These are phyloP conservation scores for Mythimna albipuncta DNA, from an alignment of 2,888 invertebrate species.

Conservation along the genomic window DNA sequence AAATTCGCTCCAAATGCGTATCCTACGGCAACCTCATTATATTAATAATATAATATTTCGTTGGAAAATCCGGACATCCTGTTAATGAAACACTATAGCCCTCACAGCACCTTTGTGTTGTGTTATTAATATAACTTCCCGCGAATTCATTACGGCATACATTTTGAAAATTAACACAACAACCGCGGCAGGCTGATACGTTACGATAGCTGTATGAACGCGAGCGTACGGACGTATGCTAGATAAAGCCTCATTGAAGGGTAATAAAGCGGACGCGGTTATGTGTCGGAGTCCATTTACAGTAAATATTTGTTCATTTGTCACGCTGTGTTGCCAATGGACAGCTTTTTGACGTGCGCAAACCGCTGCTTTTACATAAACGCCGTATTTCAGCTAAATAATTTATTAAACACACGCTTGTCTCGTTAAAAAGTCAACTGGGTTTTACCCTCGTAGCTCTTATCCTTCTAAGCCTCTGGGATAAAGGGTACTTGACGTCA, in stretches of 20 bases:
- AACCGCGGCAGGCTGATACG: slow-evolving; percentile 31
- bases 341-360: slow-evolving; percentile 70
- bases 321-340: slow-evolving; percentile 71
- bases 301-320: slow-evolving; percentile 84
- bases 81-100: slow-evolving; percentile 45
- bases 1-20: slow-evolving; percentile 24
- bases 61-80: slow-evolving; percentile 40
- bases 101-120: slow-evolving; percentile 38
- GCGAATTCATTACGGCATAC: slow-evolving; percentile 54
- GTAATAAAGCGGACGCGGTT: slow-evolving; percentile 73
- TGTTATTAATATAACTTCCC: slow-evolving; percentile 41
- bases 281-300: slow-evolving; percentile 81
- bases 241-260: slow-evolving; percentile 66
- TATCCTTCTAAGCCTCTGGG: slow-evolving; percentile 55
- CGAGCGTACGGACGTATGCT: slow-evolving; percentile 41
- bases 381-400: slow-evolving; percentile 57
- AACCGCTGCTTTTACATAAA: slow-evolving; percentile 67
- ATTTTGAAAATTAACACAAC: slow-evolving; percentile 61
- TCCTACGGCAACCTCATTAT: slow-evolving; percentile 13
- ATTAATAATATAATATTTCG: slow-evolving; percentile 43
- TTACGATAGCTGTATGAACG: slow-evolving; percentile 40
- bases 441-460: slow-evolving; percentile 54
- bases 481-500: slow-evolving; percentile 60
- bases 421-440: slow-evolving; percentile 58
- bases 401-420: slow-evolving; percentile 57